These are phyloP conservation scores for Triplophysa dalaica DNA, from an alignment of 2,113 vertebrate genomes.

Conservation along the genomic window DNA sequence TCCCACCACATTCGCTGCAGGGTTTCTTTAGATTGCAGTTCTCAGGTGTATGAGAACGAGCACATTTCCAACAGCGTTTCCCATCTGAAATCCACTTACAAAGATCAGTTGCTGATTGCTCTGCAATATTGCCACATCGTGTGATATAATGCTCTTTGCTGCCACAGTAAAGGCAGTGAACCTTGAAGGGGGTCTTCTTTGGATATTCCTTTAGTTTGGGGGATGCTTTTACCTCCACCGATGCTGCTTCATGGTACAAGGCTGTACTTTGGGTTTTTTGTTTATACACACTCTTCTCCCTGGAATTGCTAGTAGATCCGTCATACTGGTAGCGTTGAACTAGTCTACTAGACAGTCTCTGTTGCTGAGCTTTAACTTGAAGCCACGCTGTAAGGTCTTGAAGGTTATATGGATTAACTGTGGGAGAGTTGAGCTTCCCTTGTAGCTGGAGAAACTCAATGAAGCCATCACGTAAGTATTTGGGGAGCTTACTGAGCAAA, in stretches of 20 bases:
- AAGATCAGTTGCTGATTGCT: neutral
- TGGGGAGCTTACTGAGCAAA: neutral
- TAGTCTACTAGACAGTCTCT: neutral
- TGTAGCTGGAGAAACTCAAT: neutral
- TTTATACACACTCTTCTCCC: neutral
- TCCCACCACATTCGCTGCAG: neutral
- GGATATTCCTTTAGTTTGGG: neutral
- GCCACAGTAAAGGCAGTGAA: neutral
- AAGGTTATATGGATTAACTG: neutral
- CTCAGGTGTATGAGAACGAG: neutral
- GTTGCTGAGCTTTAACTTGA: slow-evolving; percentile 4
- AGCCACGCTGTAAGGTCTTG: neutral
- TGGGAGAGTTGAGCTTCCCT: neutral
- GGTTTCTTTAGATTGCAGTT: neutral
- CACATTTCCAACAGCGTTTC: slow-evolving; percentile 3
- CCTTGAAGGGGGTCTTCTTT: neutral
- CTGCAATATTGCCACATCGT: neutral
- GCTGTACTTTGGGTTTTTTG: neutral
- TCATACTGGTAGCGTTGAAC: neutral
- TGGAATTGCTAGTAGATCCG: neutral
- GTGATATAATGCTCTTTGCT: neutral
- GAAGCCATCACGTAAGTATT: neutral
- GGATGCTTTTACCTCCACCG: neutral
- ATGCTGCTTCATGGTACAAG: neutral
- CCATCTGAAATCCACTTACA: neutral